These are phyloP conservation scores for Pseudotriccus pelzelni DNA, from an alignment of 2,797 vertebrate genomes.

Conservation along the genomic window DNA sequence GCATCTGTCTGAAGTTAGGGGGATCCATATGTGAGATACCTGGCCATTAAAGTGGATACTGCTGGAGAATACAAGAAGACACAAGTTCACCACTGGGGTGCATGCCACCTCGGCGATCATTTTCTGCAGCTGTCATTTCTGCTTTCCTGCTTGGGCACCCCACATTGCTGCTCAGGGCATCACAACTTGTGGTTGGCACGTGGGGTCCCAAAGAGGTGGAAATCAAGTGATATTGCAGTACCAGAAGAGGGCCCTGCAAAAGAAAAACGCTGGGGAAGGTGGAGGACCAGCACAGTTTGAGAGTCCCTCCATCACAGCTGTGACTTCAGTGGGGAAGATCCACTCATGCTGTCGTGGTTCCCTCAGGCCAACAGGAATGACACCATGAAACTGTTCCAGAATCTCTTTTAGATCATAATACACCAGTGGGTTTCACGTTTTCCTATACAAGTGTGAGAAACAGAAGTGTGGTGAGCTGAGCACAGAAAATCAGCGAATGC, in stretches of 20 bases:
- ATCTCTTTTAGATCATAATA: neutral
- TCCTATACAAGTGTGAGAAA: neutral
- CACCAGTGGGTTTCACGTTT: neutral
- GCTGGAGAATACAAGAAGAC: neutral
- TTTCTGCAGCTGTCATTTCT: neutral
- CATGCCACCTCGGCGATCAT: neutral
- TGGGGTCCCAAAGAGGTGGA: neutral
- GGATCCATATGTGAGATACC: neutral
- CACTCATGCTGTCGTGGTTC: neutral
- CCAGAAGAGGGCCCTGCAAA: neutral
- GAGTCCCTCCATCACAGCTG: neutral
- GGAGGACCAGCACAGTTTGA: neutral
- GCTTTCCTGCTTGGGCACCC: neutral
- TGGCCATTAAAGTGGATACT: neutral
- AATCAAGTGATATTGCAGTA: neutral
- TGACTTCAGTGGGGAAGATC: neutral
- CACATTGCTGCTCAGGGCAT: neutral
- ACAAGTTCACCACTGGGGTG: neutral
- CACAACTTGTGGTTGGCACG: neutral
- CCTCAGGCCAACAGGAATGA: neutral
- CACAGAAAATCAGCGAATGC: neutral
- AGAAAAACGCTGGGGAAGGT: neutral
- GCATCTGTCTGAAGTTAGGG: neutral
- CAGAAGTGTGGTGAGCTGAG: neutral
- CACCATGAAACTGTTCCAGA: neutral